Evolutionary conservation across 2,888 invertebrate genomes (phyloP).

Genomic region (Ochlodes sylvanus): DNA sequence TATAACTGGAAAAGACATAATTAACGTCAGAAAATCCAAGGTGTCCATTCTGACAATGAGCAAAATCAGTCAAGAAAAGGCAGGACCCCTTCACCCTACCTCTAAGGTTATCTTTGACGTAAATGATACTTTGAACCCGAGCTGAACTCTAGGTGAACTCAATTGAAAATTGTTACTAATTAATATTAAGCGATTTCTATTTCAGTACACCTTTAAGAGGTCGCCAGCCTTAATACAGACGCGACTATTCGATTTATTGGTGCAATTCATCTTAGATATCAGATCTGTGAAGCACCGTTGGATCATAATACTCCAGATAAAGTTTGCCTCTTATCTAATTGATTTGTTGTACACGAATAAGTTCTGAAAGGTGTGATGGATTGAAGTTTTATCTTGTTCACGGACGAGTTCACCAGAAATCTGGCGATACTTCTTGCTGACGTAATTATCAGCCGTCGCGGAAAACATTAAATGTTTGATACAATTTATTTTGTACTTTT

Average conservation of each 20-base stretch:
- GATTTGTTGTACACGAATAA: conserved; percentile 9
- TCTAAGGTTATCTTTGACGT: no score
- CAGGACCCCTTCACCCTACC: no score
- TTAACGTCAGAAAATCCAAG: no score
- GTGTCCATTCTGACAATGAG: no score
- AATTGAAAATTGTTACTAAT: no score
- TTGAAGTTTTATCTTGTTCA: conserved; percentile 32
- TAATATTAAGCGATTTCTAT: no score
- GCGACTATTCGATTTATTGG: background rate
- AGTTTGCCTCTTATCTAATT: background rate
- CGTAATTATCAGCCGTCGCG: conserved; percentile 24
- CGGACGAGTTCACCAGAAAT: conserved; percentile 26
- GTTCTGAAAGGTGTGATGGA: conserved; percentile 22
- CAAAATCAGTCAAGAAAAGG: no score
- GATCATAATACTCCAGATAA: conserved; percentile 1
- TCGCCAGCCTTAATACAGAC: background rate
- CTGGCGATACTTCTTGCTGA: conserved; percentile 24
- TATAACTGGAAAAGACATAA: no score
- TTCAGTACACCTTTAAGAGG: background rate
- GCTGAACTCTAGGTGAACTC: no score
- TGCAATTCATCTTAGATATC: background rate
- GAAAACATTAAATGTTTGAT: conserved; percentile 13
- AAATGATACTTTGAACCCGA: no score
- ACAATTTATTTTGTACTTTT: background rate
- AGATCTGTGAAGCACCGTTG: background rate